A percentile compares a stretch with the other conserved stretches of the same genome.
phyloP scores from a whole-genome alignment of 2,113 vertebrate genomes.

The Ageneiosus marmoratus region DNA sequence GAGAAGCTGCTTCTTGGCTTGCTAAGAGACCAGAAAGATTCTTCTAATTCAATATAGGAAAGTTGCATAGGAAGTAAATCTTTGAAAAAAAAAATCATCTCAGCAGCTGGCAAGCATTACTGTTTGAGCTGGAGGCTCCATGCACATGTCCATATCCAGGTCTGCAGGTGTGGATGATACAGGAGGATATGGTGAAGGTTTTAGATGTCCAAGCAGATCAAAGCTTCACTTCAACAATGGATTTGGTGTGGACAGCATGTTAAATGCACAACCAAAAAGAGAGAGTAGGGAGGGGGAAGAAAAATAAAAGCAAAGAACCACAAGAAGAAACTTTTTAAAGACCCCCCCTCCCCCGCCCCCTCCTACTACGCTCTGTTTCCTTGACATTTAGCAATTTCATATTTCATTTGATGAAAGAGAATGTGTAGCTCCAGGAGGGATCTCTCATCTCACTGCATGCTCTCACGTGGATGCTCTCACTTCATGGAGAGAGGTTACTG shows the following conservation, averaged over 20 bases:
- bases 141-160: conserved; percentile 11
- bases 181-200: conserved; percentile 15
- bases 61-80: conserved; percentile 38
- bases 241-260: conserved; percentile 28
- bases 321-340: conserved; percentile 33
- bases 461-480: conserved; percentile 19
- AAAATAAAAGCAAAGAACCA: conserved; percentile 12
- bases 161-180: conserved; percentile 24
- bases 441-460: conserved; percentile 35
- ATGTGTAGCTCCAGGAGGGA: conserved; percentile 34
- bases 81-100: conserved; percentile 34
- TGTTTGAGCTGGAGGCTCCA: conserved; percentile 25
- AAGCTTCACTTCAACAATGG: conserved; percentile 32
- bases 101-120: conserved; percentile 24
- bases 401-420: conserved; percentile 54
- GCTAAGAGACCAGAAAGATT: not conserved
- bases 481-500: conserved; percentile 26
- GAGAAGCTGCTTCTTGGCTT: conserved; percentile 18
- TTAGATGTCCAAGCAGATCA: conserved; percentile 40
- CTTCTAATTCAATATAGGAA: conserved; percentile 31
- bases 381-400: conserved; percentile 43
- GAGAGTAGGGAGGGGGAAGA: not conserved
- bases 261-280: conserved; percentile 29
- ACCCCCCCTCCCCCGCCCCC: too few species aligned
- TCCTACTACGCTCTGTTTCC: conserved; percentile 1